These are phyloP conservation scores for Pteromalus puparum DNA, from an alignment of 1,140 invertebrate genomes.

Conservation along the genomic window DNA sequence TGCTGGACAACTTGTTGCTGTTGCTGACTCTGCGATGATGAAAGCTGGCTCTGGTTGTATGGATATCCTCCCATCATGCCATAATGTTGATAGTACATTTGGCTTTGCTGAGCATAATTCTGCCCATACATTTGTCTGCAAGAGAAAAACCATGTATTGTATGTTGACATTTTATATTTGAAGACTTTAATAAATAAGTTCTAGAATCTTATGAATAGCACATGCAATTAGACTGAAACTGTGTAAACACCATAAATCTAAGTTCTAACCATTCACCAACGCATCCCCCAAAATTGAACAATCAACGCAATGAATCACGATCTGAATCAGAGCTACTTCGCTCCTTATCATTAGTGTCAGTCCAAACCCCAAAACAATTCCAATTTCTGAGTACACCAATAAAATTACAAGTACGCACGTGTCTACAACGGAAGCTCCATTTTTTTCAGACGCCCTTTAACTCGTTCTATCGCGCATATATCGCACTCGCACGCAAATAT, in stretches of 20 bases:
- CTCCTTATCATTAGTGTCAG: no score
- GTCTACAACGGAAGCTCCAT: no score
- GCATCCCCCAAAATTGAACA: background rate
- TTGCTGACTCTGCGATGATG: constrained; percentile 56
- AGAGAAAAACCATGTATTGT: constrained; percentile 37
- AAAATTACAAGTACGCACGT: background rate
- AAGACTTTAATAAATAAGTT: background rate
- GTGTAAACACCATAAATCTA: no score
- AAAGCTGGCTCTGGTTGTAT: constrained; percentile 31
- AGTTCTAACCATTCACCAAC: no score
- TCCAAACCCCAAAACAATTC: background rate
- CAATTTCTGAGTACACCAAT: no score
- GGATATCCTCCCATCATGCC: constrained; percentile 66
- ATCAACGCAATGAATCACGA: background rate
- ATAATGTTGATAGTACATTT: constrained; percentile 71
- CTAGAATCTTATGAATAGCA: no score
- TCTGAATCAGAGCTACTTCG: no score
- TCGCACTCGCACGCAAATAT: no score
- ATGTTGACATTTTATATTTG: no score
- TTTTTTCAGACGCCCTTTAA: no score
- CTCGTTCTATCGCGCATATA: no score
- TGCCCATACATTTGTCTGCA: constrained; percentile 70
- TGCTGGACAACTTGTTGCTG: constrained; percentile 47
- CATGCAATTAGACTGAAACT: no score
- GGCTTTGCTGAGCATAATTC: constrained; percentile 68